Evolutionary conservation across 1,140 invertebrate genomes (phyloP), one percentile per base, ranked within the genome.

Genomic region (Asbolus verrucosus): DNA sequence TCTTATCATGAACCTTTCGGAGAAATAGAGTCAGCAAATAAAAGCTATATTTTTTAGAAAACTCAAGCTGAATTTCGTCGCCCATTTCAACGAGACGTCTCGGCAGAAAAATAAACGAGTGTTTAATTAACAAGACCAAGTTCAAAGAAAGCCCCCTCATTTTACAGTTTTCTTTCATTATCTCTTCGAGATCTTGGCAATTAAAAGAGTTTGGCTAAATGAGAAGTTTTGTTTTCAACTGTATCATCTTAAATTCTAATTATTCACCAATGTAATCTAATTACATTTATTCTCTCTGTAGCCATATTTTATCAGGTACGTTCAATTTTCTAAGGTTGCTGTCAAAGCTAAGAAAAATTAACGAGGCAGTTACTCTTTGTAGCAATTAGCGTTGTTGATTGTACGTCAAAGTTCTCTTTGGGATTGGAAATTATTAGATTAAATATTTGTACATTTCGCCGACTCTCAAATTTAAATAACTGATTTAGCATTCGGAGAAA

Each of bases 161-260:
- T 46, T 46, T 46, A 46, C 41, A 46, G 41, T 46, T 46, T 46
- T 46, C 41, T 46, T 46, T 46, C 41, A 46, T 46, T 46, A 46
- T 46, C 41, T 46, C 41, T 8, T 46, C 18, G 15, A 46, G 41
- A 46, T 46, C 41, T 46, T 46, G 41, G 41, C 41, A 46, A 46
- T 46, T 46, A 46, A 46, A 46, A 46, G 41, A 46, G 41, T 46
- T 46, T 46, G 41, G 16, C 16, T 46, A 46, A 46, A 46, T 46
- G 41, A n/a, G 18, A 46, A 46, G 41, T 46, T 46, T 46, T 46
- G 41, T 46, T 46, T 46, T 46, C 41, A 46, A 46, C 41, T 46
- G 41, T 46, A 46, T 46, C 41, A 46, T 46, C 41, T 46, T 46
- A 46, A 46, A 46, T 46, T 46, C 41, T 46, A 46, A 46, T 46